Base-by-base conservation (phyloP, 2,113 vertebrate genomes). In the Nothocercus julius region DNA sequence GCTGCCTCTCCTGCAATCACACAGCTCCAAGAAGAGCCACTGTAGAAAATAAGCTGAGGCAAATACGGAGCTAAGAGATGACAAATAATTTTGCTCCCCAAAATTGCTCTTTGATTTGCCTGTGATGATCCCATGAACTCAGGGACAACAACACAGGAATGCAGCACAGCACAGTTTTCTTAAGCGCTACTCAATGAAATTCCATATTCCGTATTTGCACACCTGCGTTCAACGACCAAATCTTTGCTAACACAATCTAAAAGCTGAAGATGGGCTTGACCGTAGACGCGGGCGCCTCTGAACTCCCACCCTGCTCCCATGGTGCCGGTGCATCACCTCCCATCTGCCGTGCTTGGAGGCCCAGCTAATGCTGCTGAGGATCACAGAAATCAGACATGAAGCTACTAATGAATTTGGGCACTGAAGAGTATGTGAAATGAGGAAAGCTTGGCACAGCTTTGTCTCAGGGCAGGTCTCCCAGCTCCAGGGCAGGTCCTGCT, bases 31-130 rank as follows among this genome's bases (percentile, higher is more conserved):
- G 78, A 85, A 81, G 74, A 92, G 25, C 78, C 44, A 7, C 81
- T 40, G 83, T 13, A 93, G 92, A 94, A 93, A 95, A 93, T 21
- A 77, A 94, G 92, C 95, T 91, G 95, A 96, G 74, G 75, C 92
- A 96, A 97, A 95, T 69, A 91, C 70, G 82, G 58, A 84, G 87
- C 77, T 19, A 59, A 74, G 66, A 54, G 84, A 73, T 89, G 94
- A 75, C 77, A 94, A 92, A 82, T 79, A 89, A 66, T 77, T 77
- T 87, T 80, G 25, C 70, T 85, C 53, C 89, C 79, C 74, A 54
- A 89, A 82, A 70, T 63, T 11, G 11, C 62, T 84, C 82, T 4
- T 17, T 2, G 5, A 67, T 69, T 69, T 36, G 70, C 44, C 70
- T 24, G 4, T 6, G 49, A 49, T 79, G 86, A 61, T 79, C 74